phyloP scores from a whole-genome alignment of 2,113 vertebrate species.

The Urocitellus parryii region DNA sequence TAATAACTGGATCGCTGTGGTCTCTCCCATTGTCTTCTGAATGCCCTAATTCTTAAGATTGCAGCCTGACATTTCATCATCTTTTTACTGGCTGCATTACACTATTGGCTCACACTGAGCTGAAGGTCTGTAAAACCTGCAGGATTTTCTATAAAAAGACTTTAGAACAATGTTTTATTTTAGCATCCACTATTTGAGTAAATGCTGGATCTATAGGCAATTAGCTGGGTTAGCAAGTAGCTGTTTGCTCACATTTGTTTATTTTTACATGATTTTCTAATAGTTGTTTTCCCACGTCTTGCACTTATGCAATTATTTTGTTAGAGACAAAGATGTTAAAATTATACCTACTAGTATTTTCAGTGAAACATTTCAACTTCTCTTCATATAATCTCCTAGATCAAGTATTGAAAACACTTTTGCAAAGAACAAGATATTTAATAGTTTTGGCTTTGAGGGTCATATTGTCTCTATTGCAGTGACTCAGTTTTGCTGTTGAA shows the following conservation, averaged over 20 bases:
- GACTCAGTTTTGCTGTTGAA: neutral
- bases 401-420: slow-evolving; percentile 8
- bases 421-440: neutral
- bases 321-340: slow-evolving; percentile 56
- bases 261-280: slow-evolving; percentile 7
- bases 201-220: neutral
- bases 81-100: neutral
- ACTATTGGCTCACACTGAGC: neutral
- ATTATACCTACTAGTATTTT: neutral
- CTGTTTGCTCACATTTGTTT: neutral
- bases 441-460: neutral
- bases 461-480: neutral
- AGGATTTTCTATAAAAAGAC: neutral
- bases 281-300: neutral
- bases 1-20: neutral
- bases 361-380: neutral
- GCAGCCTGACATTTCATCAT: neutral
- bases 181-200: neutral
- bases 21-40: neutral
- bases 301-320: neutral
- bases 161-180: neutral
- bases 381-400: neutral
- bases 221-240: neutral
- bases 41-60: slow-evolving; percentile 6
- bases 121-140: neutral